Conservation (phyloP, 2,888 invertebrate genomes). For the Tenthredo scrophulariae region DNA sequence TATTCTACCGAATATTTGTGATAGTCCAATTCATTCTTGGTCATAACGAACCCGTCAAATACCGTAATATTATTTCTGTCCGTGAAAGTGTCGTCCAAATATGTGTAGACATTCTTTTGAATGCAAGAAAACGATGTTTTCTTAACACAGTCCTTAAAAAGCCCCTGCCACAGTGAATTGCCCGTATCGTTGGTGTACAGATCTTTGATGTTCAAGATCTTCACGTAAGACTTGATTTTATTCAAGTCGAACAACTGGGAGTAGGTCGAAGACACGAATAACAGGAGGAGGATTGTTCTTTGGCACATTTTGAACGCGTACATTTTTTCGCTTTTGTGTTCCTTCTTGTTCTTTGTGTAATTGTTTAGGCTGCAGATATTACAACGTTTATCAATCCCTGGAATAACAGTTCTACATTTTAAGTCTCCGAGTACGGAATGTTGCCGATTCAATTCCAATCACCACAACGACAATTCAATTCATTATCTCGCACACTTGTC, state of each 20-base stretch:
- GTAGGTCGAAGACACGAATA: conserved; percentile 45
- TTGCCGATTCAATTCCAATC: neutral
- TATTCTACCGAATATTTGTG: conserved; percentile 79
- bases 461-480: neutral
- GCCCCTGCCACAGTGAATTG: conserved; percentile 87
- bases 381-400: conserved; percentile 55
- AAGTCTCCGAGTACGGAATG: conserved; percentile 44
- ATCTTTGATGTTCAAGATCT: conserved; percentile 70
- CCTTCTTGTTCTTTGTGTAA: neutral
- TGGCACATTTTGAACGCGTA: conserved; percentile 61
- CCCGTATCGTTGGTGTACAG: conserved; percentile 76
- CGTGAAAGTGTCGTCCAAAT: conserved; percentile 84
- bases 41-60: conserved; percentile 83
- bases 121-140: conserved; percentile 87
- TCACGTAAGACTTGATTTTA: conserved; percentile 72
- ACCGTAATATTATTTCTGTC: conserved; percentile 84
- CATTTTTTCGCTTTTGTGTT: conserved; percentile 59
- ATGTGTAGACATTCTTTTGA: conserved; percentile 88
- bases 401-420: conserved; percentile 57
- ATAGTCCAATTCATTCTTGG: conserved; percentile 83
- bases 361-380: conserved; percentile 19
- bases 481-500: neutral
- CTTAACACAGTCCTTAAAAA: conserved; percentile 85
- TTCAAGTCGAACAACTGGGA: conserved; percentile 66
- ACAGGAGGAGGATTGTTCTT: conserved; percentile 58